Evolutionary conservation across 2,113 vertebrate genomes (phyloP), one percentile per base, ranked within the genome.

Genomic region (Elephantulus edwardii): DNA sequence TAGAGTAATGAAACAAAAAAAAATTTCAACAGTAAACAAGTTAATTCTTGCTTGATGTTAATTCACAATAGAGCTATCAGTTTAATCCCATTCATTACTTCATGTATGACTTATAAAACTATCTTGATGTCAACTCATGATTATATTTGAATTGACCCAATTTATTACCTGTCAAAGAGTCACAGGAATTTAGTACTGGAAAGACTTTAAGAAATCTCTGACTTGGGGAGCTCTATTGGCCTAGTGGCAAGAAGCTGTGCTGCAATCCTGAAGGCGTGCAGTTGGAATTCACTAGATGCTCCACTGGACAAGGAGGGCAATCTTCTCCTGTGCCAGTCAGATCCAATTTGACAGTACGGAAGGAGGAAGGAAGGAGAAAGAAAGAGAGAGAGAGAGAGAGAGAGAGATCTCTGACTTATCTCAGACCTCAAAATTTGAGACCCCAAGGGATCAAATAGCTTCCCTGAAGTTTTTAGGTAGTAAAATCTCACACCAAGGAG

Each of bases 11-110:
- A 40, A 70, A 87, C 56, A 50, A 85, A 74, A 70, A 87, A 62
- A 50, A 85, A 74, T 60, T 1, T 44, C 6, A 72, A 28, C n/a
- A 77, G 86, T 91, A 90, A 44, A n/a, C 2, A 68, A 72, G 91
- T 66, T 90, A 90, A 91, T 76, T 93, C 80, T 56, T 89, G 44
- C 35, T 60, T 70, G 40, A 80, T 81, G 81, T 24, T 76, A 71
- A 64, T 81, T 80, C 56, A 26, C 38, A 86, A 28, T 60, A 54
- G 72, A 80, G 60, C 35, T 50, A 9, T 40, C 52, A 54, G 60
- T 30, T 77, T 75, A 72, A 81, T 89, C 48, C 60, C 40, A 91
- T 91, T 58, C 35, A 16, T 60, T 85, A 71, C 68, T 91, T 88
- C 85, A 88, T 68, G 10, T 11, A 14, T 17, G 14, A 46, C 3